phyloP scores from a whole-genome alignment of 2,888 invertebrate genomes.

The Amiota minor region DNA sequence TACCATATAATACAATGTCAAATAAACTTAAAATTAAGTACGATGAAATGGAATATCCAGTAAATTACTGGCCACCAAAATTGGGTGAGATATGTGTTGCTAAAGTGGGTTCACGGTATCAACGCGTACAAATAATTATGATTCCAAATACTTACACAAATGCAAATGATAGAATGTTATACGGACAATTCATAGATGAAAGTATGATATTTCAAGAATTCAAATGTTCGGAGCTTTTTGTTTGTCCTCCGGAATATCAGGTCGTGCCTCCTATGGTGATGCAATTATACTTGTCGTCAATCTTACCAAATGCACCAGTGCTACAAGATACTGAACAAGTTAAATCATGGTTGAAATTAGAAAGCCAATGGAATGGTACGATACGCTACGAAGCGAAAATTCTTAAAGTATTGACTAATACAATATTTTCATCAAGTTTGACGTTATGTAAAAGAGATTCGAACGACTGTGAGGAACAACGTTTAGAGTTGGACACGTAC shows the following conservation, averaged over 20 bases:
- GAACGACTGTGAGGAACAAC: too few relatives aligned
- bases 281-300: neutral
- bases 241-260: neutral
- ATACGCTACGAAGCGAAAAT: neutral
- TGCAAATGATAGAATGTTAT: neutral
- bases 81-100: neutral
- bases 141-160: neutral
- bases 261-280: neutral
- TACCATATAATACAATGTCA: too few relatives aligned
- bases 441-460: neutral
- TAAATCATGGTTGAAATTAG: neutral
- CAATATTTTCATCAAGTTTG: neutral
- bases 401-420: neutral
- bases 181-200: neutral
- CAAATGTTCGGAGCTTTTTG: neutral
- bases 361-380: neutral
- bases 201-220: neutral
- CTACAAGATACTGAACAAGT: neutral
- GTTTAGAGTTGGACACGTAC: too few relatives aligned
- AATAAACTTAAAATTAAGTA: too few relatives aligned
- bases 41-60: too few relatives aligned
- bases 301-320: neutral
- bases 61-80: neutral
- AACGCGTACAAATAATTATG: neutral
- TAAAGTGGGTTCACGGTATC: neutral